Conservation (phyloP, 2,888 invertebrate genomes). For the Eretmocerus hayati region DNA sequence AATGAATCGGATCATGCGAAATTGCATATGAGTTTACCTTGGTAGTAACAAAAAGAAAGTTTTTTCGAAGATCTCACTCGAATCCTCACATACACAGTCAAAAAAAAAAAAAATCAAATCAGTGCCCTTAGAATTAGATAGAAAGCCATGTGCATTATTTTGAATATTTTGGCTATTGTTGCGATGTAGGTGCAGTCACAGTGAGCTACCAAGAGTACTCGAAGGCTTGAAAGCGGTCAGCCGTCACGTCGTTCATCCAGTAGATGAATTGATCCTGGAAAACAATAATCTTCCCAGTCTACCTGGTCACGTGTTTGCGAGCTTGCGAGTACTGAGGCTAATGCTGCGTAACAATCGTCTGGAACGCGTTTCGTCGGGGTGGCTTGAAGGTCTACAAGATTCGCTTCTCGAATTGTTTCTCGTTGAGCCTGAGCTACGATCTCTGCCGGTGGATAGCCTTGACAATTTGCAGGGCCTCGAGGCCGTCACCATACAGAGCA, state of each 20-base stretch:
- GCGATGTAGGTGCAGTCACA: constrained; percentile 81
- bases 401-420: constrained; percentile 75
- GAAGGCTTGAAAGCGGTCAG: constrained; percentile 67
- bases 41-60: too few species aligned
- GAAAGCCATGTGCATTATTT: too few species aligned
- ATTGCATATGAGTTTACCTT: too few species aligned
- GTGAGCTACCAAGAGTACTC: constrained; percentile 70
- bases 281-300: constrained; percentile 79
- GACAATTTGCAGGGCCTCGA: constrained; percentile 67
- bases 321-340: constrained; percentile 66
- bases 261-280: constrained; percentile 82
- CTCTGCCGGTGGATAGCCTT: constrained; percentile 71
- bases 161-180: too few species aligned
- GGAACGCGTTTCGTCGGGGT: constrained; percentile 72
- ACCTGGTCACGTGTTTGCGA: constrained; percentile 75
- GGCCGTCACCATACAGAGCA: constrained; percentile 76
- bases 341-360: constrained; percentile 80
- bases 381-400: constrained; percentile 72
- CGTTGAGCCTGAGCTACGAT: constrained; percentile 75
- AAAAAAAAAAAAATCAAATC: too few species aligned
- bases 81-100: too few species aligned
- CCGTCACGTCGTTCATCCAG: constrained; percentile 59
- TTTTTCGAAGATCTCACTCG: too few species aligned
- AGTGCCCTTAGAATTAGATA: too few species aligned
- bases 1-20: too few species aligned